phyloP scores from a whole-genome alignment of 1,140 invertebrate species.

The Drosophila sp. region DNA sequence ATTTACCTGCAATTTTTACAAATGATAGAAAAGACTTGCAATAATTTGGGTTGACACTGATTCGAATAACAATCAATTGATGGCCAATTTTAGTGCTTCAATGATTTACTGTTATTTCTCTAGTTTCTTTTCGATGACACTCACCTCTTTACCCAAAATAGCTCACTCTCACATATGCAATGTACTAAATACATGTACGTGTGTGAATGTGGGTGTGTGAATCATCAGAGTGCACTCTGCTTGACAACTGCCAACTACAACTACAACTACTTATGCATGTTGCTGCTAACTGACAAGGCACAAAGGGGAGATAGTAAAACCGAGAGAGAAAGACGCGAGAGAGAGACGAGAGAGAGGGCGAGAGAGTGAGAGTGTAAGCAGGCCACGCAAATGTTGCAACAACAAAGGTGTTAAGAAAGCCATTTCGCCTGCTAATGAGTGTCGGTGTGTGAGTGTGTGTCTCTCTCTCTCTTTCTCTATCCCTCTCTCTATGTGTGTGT shows the following conservation, averaged over 20 bases:
- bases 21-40: background rate
- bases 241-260: constrained; percentile 65
- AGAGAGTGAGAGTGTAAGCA: constrained; percentile 23
- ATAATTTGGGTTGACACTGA: background rate
- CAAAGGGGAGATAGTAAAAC: background rate
- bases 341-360: background rate
- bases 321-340: constrained; percentile 20
- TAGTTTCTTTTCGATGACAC: constrained; percentile 6
- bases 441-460: constrained; percentile 48
- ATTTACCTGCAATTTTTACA: no score
- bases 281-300: constrained; percentile 66
- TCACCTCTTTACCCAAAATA: constrained; percentile 20
- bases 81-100: background rate
- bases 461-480: constrained; percentile 21
- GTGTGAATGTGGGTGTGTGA: constrained; percentile 18
- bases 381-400: constrained; percentile 57
- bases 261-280: constrained; percentile 66
- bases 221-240: constrained; percentile 67
- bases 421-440: constrained; percentile 78
- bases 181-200: constrained; percentile 40
- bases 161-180: constrained; percentile 44
- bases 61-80: background rate
- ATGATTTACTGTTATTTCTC: background rate
- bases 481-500: constrained; percentile 25
- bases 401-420: constrained; percentile 80